Percentiles rank a stretch among this genome's conserved stretches.
phyloP scores from a whole-genome alignment of 2,888 invertebrate species.

The Philonicus albiceps region DNA sequence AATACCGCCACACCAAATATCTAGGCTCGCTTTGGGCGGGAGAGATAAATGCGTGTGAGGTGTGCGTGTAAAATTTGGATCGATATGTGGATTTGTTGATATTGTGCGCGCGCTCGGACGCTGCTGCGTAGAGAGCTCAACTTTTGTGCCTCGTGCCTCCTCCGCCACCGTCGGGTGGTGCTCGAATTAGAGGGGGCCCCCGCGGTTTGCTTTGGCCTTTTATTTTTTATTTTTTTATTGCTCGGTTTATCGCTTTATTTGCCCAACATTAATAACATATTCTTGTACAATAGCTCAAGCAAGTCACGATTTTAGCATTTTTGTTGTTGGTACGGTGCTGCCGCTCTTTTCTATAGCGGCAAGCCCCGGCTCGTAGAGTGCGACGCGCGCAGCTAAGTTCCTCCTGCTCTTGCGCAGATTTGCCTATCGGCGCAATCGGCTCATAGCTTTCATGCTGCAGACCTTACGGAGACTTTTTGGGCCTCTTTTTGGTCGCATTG shows the following conservation, averaged over 20 bases:
- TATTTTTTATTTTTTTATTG: neutral
- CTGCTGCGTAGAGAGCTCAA: neutral
- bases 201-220: neutral
- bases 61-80: conserved; percentile 13
- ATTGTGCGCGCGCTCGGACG: neutral
- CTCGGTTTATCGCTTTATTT: conserved; percentile 28
- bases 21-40: neutral
- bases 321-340: conserved; percentile 23
- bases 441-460: conserved; percentile 1
- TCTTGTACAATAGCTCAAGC: conserved; percentile 48
- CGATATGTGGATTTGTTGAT: neutral
- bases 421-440: conserved; percentile 11
- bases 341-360: conserved; percentile 17
- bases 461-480: conserved; percentile 38
- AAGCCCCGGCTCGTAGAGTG: neutral
- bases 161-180: neutral
- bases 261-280: conserved; percentile 48
- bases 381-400: neutral
- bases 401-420: conserved; percentile 26
- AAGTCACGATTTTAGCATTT: conserved; percentile 48
- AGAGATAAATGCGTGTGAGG: neutral
- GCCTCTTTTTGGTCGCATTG: neutral
- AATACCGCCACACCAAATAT: neutral
- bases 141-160: neutral
- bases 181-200: neutral